These are phyloP conservation scores for Rhogogaster chlorosoma DNA, from an alignment of 2,888 invertebrate species.

Conservation along the genomic window DNA sequence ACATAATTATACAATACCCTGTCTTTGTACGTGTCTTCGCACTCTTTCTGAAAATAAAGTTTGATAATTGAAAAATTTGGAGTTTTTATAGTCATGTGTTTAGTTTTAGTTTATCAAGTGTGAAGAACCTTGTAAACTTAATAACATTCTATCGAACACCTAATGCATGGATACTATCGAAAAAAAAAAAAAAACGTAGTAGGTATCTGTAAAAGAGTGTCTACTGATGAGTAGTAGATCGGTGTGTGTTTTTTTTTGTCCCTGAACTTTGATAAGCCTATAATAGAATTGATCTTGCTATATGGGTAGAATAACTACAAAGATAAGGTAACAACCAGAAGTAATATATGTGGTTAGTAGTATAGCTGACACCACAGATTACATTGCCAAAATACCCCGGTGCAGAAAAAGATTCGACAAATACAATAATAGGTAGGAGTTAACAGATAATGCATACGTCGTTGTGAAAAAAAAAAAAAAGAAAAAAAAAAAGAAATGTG, in stretches of 20 bases:
- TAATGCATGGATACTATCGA: background rate
- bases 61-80: slow-evolving; percentile 54
- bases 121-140: background rate
- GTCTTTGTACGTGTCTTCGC: slow-evolving; percentile 91
- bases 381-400: slow-evolving; percentile 36
- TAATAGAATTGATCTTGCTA: slow-evolving; percentile 30
- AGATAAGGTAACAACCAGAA: slow-evolving; percentile 7
- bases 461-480: background rate
- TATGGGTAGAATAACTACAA: background rate
- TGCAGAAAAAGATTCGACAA: slow-evolving; percentile 26
- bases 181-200: too few relatives aligned
- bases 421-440: slow-evolving; percentile 27
- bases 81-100: slow-evolving; percentile 16
- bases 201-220: background rate
- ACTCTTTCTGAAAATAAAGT: slow-evolving; percentile 88
- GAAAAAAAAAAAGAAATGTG: background rate
- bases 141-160: background rate
- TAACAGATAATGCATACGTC: slow-evolving; percentile 43
- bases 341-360: slow-evolving; percentile 47
- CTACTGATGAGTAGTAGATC: background rate
- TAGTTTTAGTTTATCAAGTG: background rate
- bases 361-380: slow-evolving; percentile 46
- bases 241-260: slow-evolving; percentile 3
- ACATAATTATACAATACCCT: slow-evolving; percentile 84
- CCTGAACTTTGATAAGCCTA: slow-evolving; percentile 38